Conservation (phyloP, 2,113 vertebrate genomes). For the Hydrolagus affinis region DNA sequence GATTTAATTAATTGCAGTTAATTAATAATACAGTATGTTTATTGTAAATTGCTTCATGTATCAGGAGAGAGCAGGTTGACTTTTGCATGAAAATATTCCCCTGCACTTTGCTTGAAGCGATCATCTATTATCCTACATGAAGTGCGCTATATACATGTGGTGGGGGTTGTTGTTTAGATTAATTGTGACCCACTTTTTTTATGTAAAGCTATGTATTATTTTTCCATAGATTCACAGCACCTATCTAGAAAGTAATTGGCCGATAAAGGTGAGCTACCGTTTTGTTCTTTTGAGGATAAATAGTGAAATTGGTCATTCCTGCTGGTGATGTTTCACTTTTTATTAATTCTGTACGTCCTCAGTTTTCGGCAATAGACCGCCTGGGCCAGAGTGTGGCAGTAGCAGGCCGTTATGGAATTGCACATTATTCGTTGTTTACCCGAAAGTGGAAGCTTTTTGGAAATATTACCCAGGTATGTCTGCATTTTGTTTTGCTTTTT, state of each 20-base stretch:
- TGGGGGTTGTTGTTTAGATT: too few relatives aligned
- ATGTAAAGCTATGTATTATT: constrained; percentile 1
- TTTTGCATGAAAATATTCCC: too few relatives aligned
- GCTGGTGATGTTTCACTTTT: not conserved
- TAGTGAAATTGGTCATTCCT: not conserved
- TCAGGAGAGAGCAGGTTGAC: too few relatives aligned
- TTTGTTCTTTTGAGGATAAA: not conserved
- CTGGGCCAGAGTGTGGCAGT: constrained; percentile 89
- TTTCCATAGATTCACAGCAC: constrained; percentile 82
- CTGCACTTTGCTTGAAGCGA: too few relatives aligned
- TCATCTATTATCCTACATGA: too few relatives aligned
- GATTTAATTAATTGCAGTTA: too few relatives aligned
- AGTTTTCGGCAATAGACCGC: constrained; percentile 95
- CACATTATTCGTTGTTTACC: constrained; percentile 89
- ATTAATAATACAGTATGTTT: too few relatives aligned
- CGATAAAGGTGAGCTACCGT: constrained; percentile 76
- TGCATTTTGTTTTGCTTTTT: constrained; percentile 10
- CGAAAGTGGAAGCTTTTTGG: constrained; percentile 98
- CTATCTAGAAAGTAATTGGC: constrained; percentile 97
- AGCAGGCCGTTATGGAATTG: constrained; percentile 89
- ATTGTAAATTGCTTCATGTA: too few relatives aligned
- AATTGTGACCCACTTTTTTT: too few relatives aligned
- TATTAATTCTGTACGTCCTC: constrained; percentile 35
- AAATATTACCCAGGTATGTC: constrained; percentile 85
- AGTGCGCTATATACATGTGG: too few relatives aligned